Evolutionary conservation across 2,113 vertebrate genomes (phyloP), one percentile per base, ranked within the genome.

Genomic region (cat (Felis catus)): DNA sequence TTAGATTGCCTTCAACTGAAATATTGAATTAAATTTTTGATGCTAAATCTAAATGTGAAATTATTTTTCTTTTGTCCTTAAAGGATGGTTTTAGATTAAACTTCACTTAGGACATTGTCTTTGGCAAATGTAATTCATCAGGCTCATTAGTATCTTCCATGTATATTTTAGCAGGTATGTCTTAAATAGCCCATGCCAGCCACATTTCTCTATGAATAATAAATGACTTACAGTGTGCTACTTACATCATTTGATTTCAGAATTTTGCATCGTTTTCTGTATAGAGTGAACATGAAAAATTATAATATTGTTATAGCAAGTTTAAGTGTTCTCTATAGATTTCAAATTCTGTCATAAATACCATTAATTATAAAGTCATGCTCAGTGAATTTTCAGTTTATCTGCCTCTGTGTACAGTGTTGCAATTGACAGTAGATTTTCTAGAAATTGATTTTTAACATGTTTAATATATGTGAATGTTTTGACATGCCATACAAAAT

Each of bases 311-410:
- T 65, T 81, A 31, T 2, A 86, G 23, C 25, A 84, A 65, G 4
- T 73, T 29, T 91, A 55, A 33, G 1, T 74, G 41, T 91, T 83
- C 61, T 96, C 65, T 19, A 85, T 81, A 73, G 41, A 82, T 68
- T 94, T 90, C 3, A 89, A 68, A 80, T n/a, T 76, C 61, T 45
- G 16, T 82, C 87, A 79, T 65, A 51, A 97, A 95, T 94, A 71
- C 48, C 39, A 36, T 91, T 96, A 92, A 81, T 88, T 71, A 95
- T 70, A 95, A 96, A 93, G 89, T 96, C 68, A 84, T 12, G 33
- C 58, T 98, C 51, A 81, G 8, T 89, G 82, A 93, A 92, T 73
- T 97, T 94, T 93, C 27, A 80, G 25, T 74, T 91, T 96, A 41
- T 68, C 19, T 78, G 9, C 14, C 39, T 86, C 39, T 95, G 3